phyloP scores from a whole-genome alignment of 53 echinoderm and acorn worm species.

The Henricia sp. region DNA sequence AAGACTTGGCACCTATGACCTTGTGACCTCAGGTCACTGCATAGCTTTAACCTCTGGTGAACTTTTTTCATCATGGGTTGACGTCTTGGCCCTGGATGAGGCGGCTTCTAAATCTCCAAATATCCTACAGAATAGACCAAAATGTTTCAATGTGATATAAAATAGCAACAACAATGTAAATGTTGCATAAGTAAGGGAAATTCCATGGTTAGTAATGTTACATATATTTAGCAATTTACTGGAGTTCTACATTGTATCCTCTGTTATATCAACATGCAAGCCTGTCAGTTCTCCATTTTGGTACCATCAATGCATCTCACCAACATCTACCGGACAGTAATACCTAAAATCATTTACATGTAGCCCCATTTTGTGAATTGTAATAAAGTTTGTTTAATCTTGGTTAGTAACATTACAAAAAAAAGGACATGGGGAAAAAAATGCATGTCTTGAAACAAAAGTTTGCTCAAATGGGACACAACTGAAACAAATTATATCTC shows the following conservation, averaged over 20 bases:
- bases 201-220: not conserved
- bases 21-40: not conserved
- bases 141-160: not conserved
- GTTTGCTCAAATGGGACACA: too few species aligned
- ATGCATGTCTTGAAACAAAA: too few species aligned
- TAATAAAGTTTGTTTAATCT: too few species aligned
- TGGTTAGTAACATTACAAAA: too few species aligned
- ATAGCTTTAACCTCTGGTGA: too few species aligned
- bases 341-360: too few species aligned
- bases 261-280: not conserved
- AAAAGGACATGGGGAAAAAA: too few species aligned
- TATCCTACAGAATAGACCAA: not conserved
- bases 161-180: not conserved
- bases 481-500: too few species aligned
- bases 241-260: not conserved
- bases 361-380: too few species aligned
- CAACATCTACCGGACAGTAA: too few species aligned
- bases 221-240: not conserved
- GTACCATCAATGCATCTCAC: too few species aligned
- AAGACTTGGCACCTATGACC: too few species aligned
- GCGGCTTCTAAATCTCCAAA: constrained; percentile 16
- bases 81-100: constrained; percentile 7
- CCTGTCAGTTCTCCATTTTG: not conserved
- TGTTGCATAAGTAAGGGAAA: not conserved
- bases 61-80: not conserved